Conservation (phyloP, 1,140 invertebrate genomes). For the Drosophila parabipectinata region DNA sequence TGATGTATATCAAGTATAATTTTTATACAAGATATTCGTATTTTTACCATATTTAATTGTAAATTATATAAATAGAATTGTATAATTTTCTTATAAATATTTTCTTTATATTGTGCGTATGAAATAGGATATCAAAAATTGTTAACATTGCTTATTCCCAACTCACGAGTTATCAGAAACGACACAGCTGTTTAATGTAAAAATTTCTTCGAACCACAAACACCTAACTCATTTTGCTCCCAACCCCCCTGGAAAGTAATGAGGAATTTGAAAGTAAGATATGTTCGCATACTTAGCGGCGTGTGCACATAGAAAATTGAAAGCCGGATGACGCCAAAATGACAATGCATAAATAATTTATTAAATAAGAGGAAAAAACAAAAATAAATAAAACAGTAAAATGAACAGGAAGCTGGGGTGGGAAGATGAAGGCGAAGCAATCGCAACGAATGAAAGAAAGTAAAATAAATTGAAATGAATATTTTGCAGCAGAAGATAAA, state of each 20-base stretch:
- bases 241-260: conserved; percentile 20
- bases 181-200: conserved; percentile 25
- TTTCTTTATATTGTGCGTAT: background rate
- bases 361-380: conserved; percentile 62
- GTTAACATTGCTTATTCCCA: conserved; percentile 7
- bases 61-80: too few relatives aligned
- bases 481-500: conserved; percentile 76
- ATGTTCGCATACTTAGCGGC: conserved; percentile 57
- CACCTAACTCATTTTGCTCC: background rate
- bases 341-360: conserved; percentile 78
- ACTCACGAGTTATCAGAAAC: conserved; percentile 35
- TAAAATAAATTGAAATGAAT: conserved; percentile 82
- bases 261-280: conserved; percentile 40
- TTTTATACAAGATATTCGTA: too few relatives aligned
- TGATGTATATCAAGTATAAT: background rate
- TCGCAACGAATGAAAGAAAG: conserved; percentile 37
- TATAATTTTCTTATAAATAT: too few relatives aligned
- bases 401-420: conserved; percentile 1
- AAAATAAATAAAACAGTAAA: conserved; percentile 17
- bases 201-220: background rate
- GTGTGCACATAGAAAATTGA: conserved; percentile 40
- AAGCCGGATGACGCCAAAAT: conserved; percentile 51
- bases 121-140: background rate
- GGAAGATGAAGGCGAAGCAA: conserved; percentile 17
- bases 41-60: background rate